Conservation (phyloP, 2,113 vertebrate genomes). For the Delphinus delphis region DNA sequence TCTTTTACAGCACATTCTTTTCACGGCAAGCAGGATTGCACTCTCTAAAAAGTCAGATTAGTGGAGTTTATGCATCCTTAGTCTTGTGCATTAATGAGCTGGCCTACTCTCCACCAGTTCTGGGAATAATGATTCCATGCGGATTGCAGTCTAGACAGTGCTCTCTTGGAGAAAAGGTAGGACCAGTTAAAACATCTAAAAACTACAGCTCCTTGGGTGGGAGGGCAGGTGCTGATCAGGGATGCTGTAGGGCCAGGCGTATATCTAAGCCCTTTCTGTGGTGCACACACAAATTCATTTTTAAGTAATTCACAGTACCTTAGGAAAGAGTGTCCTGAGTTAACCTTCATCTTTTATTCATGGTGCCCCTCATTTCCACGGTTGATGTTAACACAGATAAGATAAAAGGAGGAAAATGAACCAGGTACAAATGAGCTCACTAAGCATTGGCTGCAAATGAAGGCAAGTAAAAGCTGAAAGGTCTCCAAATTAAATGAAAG, state of each 20-base stretch:
- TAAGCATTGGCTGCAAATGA: slow-evolving; percentile 57
- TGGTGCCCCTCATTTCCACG: slow-evolving; percentile 52
- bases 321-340: slow-evolving; percentile 3
- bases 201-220: background rate
- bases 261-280: background rate
- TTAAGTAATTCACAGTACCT: slow-evolving; percentile 53
- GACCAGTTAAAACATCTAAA: background rate
- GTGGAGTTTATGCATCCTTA: slow-evolving; percentile 48
- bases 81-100: slow-evolving; percentile 43
- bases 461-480: slow-evolving; percentile 55
- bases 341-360: slow-evolving; percentile 62
- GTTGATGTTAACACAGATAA: slow-evolving; percentile 58
- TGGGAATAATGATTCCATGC: slow-evolving; percentile 36
- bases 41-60: slow-evolving; percentile 40
- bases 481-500: slow-evolving; percentile 71
- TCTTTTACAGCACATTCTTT: background rate
- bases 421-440: slow-evolving; percentile 67
- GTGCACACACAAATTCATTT: slow-evolving; percentile 10
- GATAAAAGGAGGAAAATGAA: slow-evolving; percentile 71
- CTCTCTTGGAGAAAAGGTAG: background rate
- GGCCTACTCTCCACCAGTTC: background rate
- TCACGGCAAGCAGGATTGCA: slow-evolving; percentile 1
- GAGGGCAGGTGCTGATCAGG: background rate
- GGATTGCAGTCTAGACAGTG: background rate
- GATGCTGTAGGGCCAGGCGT: background rate